Conservation (phyloP, 2,888 invertebrate species). For the Lingula anatina region DNA sequence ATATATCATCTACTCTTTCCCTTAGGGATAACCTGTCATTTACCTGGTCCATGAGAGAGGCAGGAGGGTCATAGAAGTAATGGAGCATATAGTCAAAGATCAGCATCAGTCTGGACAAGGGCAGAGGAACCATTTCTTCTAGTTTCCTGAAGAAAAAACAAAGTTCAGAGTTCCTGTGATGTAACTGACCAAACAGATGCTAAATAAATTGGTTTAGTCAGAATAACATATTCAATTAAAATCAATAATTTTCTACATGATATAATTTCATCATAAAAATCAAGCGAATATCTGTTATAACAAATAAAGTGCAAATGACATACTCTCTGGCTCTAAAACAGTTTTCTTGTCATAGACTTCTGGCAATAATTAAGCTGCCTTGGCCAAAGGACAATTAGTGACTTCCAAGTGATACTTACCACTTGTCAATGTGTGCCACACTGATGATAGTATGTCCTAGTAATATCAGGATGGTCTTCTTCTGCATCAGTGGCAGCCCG, state of each 20-base stretch:
- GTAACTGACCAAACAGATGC: not conserved
- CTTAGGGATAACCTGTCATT: too few relatives aligned
- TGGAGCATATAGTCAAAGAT: constrained; percentile 92
- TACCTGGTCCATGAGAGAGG: constrained; percentile 44
- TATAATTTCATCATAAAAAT: too few relatives aligned
- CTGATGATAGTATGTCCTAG: constrained; percentile 44
- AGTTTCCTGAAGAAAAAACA: constrained; percentile 20
- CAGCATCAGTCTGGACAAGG: constrained; percentile 67
- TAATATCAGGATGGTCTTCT: constrained; percentile 80
- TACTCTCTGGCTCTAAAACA: too few relatives aligned
- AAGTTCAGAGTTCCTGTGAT: not conserved
- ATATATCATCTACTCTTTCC: too few relatives aligned
- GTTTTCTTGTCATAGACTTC: too few relatives aligned
- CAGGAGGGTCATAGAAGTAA: constrained; percentile 85
- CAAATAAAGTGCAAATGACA: too few relatives aligned
- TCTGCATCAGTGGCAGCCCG: constrained; percentile 91
- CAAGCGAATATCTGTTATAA: too few relatives aligned
- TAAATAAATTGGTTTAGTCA: not conserved
- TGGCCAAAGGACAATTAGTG: not conserved
- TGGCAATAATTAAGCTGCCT: too few relatives aligned
- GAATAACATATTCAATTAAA: not conserved
- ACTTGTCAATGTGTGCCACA: constrained; percentile 24
- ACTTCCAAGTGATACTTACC: constrained; percentile 13
- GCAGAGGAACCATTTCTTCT: constrained; percentile 31
- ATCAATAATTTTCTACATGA: not conserved